Base-by-base conservation (phyloP, 1,140 invertebrate genomes). In the Adelges cooleyi region DNA sequence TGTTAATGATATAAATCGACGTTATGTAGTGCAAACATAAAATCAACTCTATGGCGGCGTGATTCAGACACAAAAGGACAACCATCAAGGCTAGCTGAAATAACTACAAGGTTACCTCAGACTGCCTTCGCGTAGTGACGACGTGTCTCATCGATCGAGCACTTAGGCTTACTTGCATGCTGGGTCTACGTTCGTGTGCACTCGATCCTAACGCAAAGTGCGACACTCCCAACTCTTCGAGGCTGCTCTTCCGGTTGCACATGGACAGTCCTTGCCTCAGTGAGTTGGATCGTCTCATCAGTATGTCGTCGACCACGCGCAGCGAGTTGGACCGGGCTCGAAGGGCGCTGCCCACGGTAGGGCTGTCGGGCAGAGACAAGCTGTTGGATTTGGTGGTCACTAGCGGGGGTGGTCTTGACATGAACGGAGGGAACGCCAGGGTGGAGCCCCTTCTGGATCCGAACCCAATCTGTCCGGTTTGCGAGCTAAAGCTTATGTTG, bases 401-500 rank as follows among this genome's bases (percentile, higher is more conserved):
- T 52, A 89, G 78, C 25, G 87, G 86, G 66, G 86, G 86, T 67
- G 86, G 82, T 70, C 86, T 79, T 66, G 82, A 81, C 68, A 83
- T 67, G 15, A 59, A 65, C 10, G 72, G 68, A 0, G 71, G 69
- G 27, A 72, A 72, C 0, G 78, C 78, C 44, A 84, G 74, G 38
- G 79, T 80, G 25, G 84, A 84, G 29, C 75, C 73, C 18, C 75
- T 54, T 59, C 70, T 68, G 51, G 70, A 70, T 76, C 71, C 66
- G 71, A 46, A 72, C 72, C 67, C 74, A 77, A 71, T 5, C 33
- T 0, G 75, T 72, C 17, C 85, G 80, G 53, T 81, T 69, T 86
- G 84, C 36, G 87, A 89, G 72, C 87, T 90, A 75, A 91, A 90
- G 70, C 89, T 91, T 68, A 93, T 91, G 76, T 92, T 89, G 38